Conservation (phyloP, 2,888 invertebrate genomes). For the Dolichopus griseipennis region DNA sequence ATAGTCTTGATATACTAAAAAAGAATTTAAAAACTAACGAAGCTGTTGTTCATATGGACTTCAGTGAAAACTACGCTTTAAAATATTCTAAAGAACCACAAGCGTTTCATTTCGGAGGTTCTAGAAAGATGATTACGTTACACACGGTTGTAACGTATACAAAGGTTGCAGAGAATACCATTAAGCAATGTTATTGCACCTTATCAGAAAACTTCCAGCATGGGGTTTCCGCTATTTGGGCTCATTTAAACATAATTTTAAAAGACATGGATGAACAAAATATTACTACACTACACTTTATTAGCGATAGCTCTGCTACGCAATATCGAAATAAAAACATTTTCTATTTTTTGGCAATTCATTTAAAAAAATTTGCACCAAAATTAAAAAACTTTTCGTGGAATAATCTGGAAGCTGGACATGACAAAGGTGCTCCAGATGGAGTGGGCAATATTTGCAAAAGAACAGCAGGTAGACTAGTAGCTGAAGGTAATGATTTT, state of each 20-base stretch:
- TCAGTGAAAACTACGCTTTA: neutral
- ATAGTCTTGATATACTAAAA: neutral
- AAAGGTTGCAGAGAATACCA: neutral
- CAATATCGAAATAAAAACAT: constrained; percentile 2
- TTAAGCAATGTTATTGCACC: neutral
- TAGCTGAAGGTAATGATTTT: neutral
- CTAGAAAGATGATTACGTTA: neutral
- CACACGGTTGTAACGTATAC: constrained; percentile 2
- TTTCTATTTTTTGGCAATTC: neutral
- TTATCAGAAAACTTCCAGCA: neutral
- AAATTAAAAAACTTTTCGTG: neutral
- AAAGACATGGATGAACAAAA: neutral
- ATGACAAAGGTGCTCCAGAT: neutral
- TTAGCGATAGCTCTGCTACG: neutral
- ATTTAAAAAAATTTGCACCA: neutral
- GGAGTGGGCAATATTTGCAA: neutral
- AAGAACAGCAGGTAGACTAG: neutral
- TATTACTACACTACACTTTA: neutral
- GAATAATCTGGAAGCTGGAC: neutral
- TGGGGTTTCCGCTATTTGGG: neutral
- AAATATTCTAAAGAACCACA: constrained; percentile 1
- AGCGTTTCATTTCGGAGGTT: constrained; percentile 2
- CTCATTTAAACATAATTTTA: neutral
- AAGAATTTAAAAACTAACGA: neutral
- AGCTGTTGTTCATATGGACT: neutral